Evolutionary conservation across 2,888 invertebrate genomes (phyloP), one percentile per base, ranked within the genome.

Genomic region (Eledone cirrhosa): DNA sequence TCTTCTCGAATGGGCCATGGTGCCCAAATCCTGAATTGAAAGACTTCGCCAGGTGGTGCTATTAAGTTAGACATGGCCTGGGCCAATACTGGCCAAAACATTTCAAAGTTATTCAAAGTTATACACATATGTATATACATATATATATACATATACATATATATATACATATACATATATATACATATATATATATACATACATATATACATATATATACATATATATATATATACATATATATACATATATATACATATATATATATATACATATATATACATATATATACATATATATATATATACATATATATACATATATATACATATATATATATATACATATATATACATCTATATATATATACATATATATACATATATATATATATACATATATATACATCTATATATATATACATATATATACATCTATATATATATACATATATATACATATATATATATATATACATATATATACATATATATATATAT

Each of bases 261-360:
- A 53, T 53, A 53, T 53, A 53, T 53, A 53, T 53, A 53, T 53
- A 53, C 53, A 53, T 19, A 53, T 53, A 53, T 53, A 53, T 53
- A 53, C 19, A 53, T 53, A 53, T 53, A 53, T 53, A 53, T 53
- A 53, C 19, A 53, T 19, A 53, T 19, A 53, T 19, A 53, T 53
- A 53, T 53, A 53, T 53, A 53, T 53, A 53, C 19, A 53, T 53
- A 53, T 53, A 53, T 53, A 53, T 53, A 53, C 53, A 53, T 19
- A 53, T 53, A 53, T 53, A 53, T 53, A 53, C 19, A 53, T 53
- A 53, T 19, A 53, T 19, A 53, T 53, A 53, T 53, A 53, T 53
- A 53, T 53, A 53, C 19, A 53, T 53, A 53, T 53, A 53, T 53
- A 53, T 53, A 53, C 53, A 53, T 19, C 13, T 53, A 53, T 53